Evolutionary conservation across 2,888 invertebrate genomes (phyloP), one percentile per base, ranked within the genome.

Genomic region (Coelinius sp.): DNA sequence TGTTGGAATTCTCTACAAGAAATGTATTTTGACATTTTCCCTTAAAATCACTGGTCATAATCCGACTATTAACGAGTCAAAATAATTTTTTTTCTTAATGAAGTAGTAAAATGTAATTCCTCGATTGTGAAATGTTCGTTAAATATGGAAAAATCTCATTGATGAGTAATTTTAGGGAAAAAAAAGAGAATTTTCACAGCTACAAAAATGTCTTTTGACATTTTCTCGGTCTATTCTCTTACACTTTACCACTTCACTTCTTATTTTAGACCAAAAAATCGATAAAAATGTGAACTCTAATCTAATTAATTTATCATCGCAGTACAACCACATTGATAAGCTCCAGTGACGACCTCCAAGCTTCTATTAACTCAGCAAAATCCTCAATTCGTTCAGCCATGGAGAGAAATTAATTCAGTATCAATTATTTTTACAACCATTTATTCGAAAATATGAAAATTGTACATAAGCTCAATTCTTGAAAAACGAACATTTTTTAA

Each of bases 381-480:
- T 75, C 78, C 10, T 82, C 81, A 59, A 81, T 86, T 75, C 82
- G 86, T n/a, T 69, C 79, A 44, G 80, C 79, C 12, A 83, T 86
- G 82, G 74, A 80, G 68, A 79, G 73, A 44, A 77, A 71, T 53
- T 73, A 31, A 75, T 59, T 65, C 35, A 65, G 68, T 67, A 3
- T 24, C 22, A 25, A 53, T 62, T 44, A 31, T 70, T 69, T 70
- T 49, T 49, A 49, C 8, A 41, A 22, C 35, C 8, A 63, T 74
- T 71, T 73, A 76, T 71, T 73, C 75, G 63, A 59, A 67, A 7
- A 56, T 38, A 68, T 44, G 65, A 66, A 49, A 44, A 38, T 73
- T 68, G 20, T 68, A 75, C 62, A 62, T 44, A 63, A 38, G n/a
- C n/a, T n/a, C n/a, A n/a, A n/a, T n/a, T n/a, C n/a, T n/a, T n/a